Evolutionary conservation across 2,888 invertebrate genomes (phyloP).

Genomic region (Napeogenes inachia): DNA sequence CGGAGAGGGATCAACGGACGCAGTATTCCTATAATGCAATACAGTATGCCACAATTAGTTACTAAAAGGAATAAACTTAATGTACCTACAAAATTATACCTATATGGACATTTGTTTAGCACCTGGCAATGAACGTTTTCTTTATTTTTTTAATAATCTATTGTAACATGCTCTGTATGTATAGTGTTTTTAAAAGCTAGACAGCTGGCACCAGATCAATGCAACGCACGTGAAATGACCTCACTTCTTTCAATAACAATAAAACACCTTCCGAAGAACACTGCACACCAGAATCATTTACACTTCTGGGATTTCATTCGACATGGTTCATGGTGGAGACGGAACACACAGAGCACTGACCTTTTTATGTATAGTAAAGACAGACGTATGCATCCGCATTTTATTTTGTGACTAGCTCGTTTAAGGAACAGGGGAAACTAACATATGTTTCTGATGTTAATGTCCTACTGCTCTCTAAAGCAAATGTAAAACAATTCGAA

Average conservation of each 20-base stretch:
- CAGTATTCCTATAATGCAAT: conserved; percentile 33
- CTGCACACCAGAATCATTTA: background rate
- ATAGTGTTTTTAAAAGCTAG: background rate
- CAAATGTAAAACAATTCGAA: background rate
- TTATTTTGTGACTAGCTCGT: conserved; percentile 55
- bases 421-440: conserved; percentile 44
- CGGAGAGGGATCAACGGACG: conserved; percentile 57
- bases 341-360: conserved; percentile 53
- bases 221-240: conserved; percentile 19
- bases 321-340: conserved; percentile 37
- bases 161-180: background rate
- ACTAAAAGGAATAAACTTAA: too few relatives aligned
- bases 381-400: conserved; percentile 63
- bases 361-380: conserved; percentile 62
- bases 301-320: conserved; percentile 20
- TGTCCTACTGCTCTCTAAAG: background rate
- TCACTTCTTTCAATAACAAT: background rate
- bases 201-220: conserved; percentile 19
- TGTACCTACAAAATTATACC: conserved; percentile 7
- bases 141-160: background rate
- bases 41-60: background rate
- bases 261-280: background rate
- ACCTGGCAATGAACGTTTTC: too few relatives aligned
- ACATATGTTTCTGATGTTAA: conserved; percentile 43
- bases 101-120: conserved; percentile 17